Conservation (phyloP, 1,140 invertebrate genomes). For the Ceratosolen fusciceps region DNA sequence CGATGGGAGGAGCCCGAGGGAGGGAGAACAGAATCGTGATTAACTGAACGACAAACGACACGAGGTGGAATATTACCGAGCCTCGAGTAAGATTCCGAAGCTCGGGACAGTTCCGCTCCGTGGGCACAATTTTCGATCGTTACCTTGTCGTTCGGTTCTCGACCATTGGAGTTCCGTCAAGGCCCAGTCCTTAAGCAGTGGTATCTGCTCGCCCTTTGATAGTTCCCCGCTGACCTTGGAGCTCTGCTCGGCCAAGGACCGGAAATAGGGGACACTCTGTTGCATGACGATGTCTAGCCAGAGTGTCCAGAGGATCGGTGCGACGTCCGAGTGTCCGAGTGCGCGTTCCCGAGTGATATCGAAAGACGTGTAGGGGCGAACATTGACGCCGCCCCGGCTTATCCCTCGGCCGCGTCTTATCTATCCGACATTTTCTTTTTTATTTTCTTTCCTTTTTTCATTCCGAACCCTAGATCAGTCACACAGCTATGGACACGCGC, state of each 20-base stretch:
- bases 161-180: background rate
- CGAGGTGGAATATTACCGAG: background rate
- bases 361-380: background rate
- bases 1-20: too few species aligned
- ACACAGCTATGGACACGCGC: too few species aligned
- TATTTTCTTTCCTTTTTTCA: background rate
- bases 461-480: background rate
- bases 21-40: background rate
- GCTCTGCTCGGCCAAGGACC: slow-evolving; percentile 29
- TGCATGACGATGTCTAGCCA: background rate
- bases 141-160: slow-evolving; percentile 26
- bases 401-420: background rate
- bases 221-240: background rate
- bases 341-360: background rate
- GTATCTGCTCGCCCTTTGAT: slow-evolving; percentile 40
- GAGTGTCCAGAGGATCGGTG: background rate
- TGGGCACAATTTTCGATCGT: background rate
- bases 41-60: too few species aligned
- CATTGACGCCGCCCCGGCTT: background rate
- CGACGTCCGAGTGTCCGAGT: background rate
- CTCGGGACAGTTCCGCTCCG: background rate
- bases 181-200: slow-evolving; percentile 41
- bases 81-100: background rate
- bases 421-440: background rate
- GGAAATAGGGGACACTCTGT: too few species aligned